phyloP scores from a whole-genome alignment of 2,888 invertebrate species.

The Lycia hirtaria region DNA sequence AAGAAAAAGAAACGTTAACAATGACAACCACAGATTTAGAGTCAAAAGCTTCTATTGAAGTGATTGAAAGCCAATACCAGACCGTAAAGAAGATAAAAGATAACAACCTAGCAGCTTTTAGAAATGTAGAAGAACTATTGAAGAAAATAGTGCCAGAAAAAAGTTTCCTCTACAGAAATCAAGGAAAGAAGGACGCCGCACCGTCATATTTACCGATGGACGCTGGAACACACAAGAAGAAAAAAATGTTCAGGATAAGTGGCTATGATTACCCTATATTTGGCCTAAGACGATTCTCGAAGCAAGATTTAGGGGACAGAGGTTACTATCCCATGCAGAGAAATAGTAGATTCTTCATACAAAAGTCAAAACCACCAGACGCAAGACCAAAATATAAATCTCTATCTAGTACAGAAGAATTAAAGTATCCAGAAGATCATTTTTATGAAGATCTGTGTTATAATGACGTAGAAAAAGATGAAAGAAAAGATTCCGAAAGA shows the following conservation, averaged over 20 bases:
- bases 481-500: too few relatives aligned
- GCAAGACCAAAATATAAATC: constrained; percentile 68
- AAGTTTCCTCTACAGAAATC: constrained; percentile 78
- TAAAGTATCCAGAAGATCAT: constrained; percentile 69
- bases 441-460: constrained; percentile 78
- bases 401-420: constrained; percentile 61
- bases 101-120: constrained; percentile 46
- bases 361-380: constrained; percentile 62
- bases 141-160: constrained; percentile 73
- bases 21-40: constrained; percentile 15
- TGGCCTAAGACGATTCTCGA: constrained; percentile 65
- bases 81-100: constrained; percentile 61
- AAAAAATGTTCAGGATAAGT: constrained; percentile 69
- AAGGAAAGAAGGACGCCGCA: constrained; percentile 57
- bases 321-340: constrained; percentile 76
- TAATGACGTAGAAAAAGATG: constrained; percentile 60
- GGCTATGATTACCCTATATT: constrained; percentile 76
- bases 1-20: constrained; percentile 38
- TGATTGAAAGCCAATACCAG: constrained; percentile 70
- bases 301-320: constrained; percentile 64
- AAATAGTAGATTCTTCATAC: constrained; percentile 60
- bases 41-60: constrained; percentile 47
- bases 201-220: constrained; percentile 80
- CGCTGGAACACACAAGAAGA: constrained; percentile 60
- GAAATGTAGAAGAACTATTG: constrained; percentile 70